Base-by-base conservation (phyloP, 1,140 invertebrate species). In the Drosophila gunungcola region DNA sequence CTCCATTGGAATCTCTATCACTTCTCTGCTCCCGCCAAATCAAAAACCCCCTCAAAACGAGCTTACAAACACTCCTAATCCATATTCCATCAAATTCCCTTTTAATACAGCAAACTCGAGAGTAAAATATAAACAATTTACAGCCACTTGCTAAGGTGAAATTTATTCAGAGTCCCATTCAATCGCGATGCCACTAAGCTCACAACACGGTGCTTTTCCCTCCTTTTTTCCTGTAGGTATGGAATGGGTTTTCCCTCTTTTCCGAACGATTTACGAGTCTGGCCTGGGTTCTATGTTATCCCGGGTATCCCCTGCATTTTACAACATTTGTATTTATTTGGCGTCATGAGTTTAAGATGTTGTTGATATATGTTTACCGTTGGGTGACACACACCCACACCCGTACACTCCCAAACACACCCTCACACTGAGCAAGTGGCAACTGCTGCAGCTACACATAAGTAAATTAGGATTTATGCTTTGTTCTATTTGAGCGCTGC, bases 401-500 rank as follows among this genome's bases (percentile, higher is more conserved):
- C 42, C 56, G 48, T 36, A 56, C 64, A 65, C 51, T 25, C 41
- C 39, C n/a, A 56, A n/a, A 52, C 41, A 56, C 64, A 65, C 51
- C 29, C 41, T 34, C n/a, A 56, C 16, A 52, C 12, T 13, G 16
- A 36, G 48, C 57, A 74, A 68, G 62, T 72, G 64, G 69, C 78
- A 83, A 63, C 83, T 57, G 58, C 65, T 78, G 55, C 76, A 79
- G 64, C 74, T 73, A 77, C 76, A 81, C 79, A 78, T 90, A 90
- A 89, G 85, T 89, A 91, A 91, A 91, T 91, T 91, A 91, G 88
- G 88, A 91, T 91, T 91, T 91, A 91, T 91, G 89, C 80, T 91
- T 88, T 88, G 83, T 89, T 88, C 82, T 91, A 84, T 90, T 88
- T 91, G 90, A 91, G 84, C 84, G 89, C 79, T 90, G 84, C 77